Evolutionary conservation across 2,113 vertebrate species (phyloP), one percentile per base, ranked within the genome.

Genomic region (Coreoperca whiteheadi): DNA sequence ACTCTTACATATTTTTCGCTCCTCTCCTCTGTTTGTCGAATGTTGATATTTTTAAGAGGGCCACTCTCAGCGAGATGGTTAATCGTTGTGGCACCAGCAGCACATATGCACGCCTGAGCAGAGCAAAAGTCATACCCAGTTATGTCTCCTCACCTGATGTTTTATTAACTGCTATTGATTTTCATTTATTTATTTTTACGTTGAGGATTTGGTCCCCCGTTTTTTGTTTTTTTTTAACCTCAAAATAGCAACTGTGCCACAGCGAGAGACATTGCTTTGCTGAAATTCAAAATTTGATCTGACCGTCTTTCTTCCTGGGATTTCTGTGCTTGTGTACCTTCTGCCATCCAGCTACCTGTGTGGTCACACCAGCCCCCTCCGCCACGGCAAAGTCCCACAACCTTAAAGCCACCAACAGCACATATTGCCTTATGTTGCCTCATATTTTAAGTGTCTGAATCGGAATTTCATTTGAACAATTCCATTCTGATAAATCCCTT

Each of bases 151-250:
- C 96, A 96, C 96, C 97, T 98, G 96, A 99, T 99, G 97, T 99
- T 99, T 99, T 99, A 98, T 98, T 98, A 99, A 98, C 96, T 94
- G 94, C 95, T 97, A 98, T 98, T 98, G 97, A 99, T 99, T 99
- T 98, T 97, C 86, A 82, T 92, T 89, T 89, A 87, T 93, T 94
- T 94, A 86, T 92, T 89, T 96, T 95, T 94, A 94, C 96, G 96
- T 95, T 8, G 75, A 95, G 94, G 95, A 96, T 95, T 94, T 95
- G 65, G 5, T 15, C 68, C 59, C 59, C 48, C 69, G 7, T 46
- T 65, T 71, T 28, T 72, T 68, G 70, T 61, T 59, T 72, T 30
- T 75, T 74, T 56, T 41, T 46, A 30, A 70, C 81, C 73, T 82
- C 39, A 61, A 95, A 96, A 97, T 96, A 94, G 95, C 94, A 96